Conservation (phyloP, 2,888 invertebrate species). For the Pterostichus madidus region DNA sequence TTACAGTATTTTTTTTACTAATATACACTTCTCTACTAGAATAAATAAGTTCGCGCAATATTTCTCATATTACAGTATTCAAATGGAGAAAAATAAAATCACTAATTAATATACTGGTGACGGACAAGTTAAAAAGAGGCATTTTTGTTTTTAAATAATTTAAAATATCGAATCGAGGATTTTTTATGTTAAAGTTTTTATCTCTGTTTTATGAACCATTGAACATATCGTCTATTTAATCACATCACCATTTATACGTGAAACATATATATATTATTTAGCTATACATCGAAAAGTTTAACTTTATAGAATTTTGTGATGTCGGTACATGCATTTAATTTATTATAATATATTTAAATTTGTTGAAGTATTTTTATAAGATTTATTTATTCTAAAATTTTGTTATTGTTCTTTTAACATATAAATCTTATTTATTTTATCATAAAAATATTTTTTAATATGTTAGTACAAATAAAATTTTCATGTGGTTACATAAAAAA, state of each 20-base stretch:
- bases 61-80: not conserved
- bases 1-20: not conserved
- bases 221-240: constrained; percentile 1
- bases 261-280: not conserved
- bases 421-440: no score
- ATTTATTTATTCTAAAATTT: constrained; percentile 13
- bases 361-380: not conserved
- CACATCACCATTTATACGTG: not conserved
- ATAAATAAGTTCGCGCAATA: constrained; percentile 3
- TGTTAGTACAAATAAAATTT: not conserved
- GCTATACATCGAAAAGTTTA: not conserved
- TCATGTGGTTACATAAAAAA: not conserved
- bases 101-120: not conserved
- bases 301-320: not conserved
- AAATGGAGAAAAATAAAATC: not conserved
- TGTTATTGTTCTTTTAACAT: constrained; percentile 6
- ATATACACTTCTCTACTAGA: not conserved
- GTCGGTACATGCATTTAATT: not conserved
- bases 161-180: no score
- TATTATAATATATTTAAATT: constrained; percentile 3
- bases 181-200: constrained; percentile 27
- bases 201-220: not conserved
- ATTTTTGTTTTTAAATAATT: not conserved
- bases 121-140: not conserved
- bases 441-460: constrained; percentile 1